phyloP scores from a whole-genome alignment of 2,888 invertebrate genomes.

The Meteorus cinctellus region DNA sequence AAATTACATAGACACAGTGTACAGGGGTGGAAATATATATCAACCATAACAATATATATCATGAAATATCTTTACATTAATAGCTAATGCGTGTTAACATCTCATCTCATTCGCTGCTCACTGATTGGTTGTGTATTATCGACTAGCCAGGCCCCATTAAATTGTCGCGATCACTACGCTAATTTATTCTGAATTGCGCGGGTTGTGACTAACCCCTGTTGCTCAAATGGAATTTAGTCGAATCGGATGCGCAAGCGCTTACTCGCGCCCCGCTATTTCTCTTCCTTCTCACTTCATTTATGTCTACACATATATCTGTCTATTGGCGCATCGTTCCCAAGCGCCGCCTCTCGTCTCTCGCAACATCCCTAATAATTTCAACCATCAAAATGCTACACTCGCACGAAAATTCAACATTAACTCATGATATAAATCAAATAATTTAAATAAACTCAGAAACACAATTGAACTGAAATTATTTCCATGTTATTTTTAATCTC shows the following conservation, averaged over 20 bases:
- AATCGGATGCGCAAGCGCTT: not conserved
- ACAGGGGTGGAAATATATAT: too few relatives aligned
- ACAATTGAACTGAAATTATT: too few relatives aligned
- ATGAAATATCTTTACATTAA: too few relatives aligned
- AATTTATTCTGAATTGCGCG: conserved; percentile 43
- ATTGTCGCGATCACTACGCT: conserved; percentile 39
- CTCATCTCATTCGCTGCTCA: conserved; percentile 15
- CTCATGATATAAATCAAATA: not conserved
- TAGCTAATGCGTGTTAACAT: conserved; percentile 28
- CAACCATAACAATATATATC: too few relatives aligned
- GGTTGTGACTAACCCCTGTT: conserved; percentile 13
- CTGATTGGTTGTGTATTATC: conserved; percentile 22
- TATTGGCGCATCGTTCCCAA: conserved; percentile 17
- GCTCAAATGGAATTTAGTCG: conserved; percentile 27
- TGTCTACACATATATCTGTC: not conserved
- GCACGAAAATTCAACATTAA: not conserved
- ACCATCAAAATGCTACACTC: not conserved
- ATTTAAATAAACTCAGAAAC: too few relatives aligned
- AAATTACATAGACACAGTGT: too few relatives aligned
- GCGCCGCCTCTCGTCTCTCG: conserved; percentile 27
- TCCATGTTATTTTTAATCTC: too few relatives aligned
- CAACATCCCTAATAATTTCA: conserved; percentile 1
- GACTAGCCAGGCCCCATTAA: conserved; percentile 37
- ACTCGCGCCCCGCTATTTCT: not conserved
- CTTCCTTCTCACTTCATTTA: not conserved